phyloP scores from a whole-genome alignment of 2,113 vertebrate genomes.

The Rhodinocichla rosea region DNA sequence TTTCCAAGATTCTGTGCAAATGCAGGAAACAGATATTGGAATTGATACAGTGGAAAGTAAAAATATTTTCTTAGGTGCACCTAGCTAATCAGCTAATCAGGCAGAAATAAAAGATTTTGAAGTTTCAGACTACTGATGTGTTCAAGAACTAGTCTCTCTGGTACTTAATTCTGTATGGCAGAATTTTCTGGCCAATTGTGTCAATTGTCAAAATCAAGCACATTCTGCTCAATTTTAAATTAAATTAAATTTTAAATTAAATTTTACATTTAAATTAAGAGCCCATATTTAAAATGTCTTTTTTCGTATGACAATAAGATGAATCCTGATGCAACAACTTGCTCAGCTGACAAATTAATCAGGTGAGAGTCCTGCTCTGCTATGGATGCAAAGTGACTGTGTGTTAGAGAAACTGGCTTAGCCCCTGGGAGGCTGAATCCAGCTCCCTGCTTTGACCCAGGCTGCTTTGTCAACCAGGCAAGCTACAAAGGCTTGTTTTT shows the following conservation, averaged over 20 bases:
- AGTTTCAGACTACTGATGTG: neutral
- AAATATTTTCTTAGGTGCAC: neutral
- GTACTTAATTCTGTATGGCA: neutral
- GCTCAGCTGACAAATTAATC: neutral
- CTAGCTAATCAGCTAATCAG: neutral
- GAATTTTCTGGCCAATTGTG: neutral
- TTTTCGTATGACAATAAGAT: neutral
- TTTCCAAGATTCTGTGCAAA: neutral
- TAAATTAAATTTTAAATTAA: no score
- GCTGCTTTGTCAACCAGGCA: accelerated
- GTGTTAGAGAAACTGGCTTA: neutral
- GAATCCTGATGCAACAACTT: neutral
- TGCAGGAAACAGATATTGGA: neutral
- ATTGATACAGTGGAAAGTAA: neutral
- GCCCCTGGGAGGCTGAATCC: neutral
- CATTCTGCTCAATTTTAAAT: neutral
- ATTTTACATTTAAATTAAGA: neutral
- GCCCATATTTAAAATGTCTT: neutral
- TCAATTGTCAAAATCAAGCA: neutral
- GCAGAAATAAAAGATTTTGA: neutral
- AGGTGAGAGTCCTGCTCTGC: neutral
- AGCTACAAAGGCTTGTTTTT: neutral
- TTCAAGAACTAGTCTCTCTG: neutral
- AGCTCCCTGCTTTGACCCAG: neutral
- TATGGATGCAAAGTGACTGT: neutral